Base-by-base conservation (phyloP, 2,113 vertebrate genomes). In the Cololabis saira region DNA sequence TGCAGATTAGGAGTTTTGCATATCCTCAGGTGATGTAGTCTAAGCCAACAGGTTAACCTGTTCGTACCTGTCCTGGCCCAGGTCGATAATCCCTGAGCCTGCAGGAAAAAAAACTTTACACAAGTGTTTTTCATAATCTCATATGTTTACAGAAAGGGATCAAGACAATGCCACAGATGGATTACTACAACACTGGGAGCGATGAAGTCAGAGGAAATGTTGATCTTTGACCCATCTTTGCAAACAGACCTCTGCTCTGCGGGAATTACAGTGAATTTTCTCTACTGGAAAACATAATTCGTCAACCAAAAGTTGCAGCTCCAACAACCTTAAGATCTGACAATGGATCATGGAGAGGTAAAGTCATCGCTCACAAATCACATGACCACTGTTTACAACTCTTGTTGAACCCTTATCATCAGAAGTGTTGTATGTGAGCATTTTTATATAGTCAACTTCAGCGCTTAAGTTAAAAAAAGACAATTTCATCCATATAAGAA, bases 291-390 rank as follows among this genome's bases (percentile, higher is more conserved):
- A 60, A 57, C 53, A 37, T 37, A 7, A 37, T 37, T 7, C 6
- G 33, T 37, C 3, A 37, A 11, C 33, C 37, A 52, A 78, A 56
- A 73, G 85, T 19, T 85, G 74, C 67, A 48, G 55, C 71, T 37
- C 47, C 67, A 52, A 42, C 57, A 33, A 60, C 49, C 42, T 21
- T 76, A 66, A 86, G 59, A 40, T 24, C 30, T 61, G 61, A 82
- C 45, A 40, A 91, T 90, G 90, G 87, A 89, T 70, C 75, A 67
- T 60, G 65, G 84, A 30, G 78, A 90, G 90, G 90, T 91, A 84
- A 80, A 13, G 24, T 53, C 24, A 7, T 17, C 47, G 3, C 16
- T 19, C 40, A 57, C 4, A 19, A 18, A n/a, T 45, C 13, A 30
- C 3, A 16, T 12, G 33, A n/a, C 33, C 37, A 58, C 40, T 58